Conservation (phyloP, 2,113 vertebrate species). For the Hipposideros armiger region DNA sequence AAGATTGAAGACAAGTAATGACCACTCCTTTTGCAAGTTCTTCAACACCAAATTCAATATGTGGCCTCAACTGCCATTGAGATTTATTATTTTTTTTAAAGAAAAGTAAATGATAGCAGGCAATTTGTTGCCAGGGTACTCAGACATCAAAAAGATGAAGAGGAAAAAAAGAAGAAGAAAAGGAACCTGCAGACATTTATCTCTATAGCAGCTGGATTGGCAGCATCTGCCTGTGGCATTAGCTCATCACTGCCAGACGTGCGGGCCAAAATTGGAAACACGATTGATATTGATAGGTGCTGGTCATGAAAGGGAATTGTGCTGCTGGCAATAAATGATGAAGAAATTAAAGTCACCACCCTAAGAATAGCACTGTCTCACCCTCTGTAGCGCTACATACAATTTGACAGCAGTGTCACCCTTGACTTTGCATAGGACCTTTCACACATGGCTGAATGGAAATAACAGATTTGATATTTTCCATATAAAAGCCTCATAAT, state of each 20-base stretch:
- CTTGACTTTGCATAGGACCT: background rate
- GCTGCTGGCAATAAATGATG: conserved; percentile 33
- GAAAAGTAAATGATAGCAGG: conserved; percentile 18
- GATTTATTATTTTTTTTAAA: background rate
- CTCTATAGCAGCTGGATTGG: background rate
- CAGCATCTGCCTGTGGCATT: background rate
- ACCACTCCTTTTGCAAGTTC: background rate
- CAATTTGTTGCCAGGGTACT: background rate
- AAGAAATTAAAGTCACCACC: conserved; percentile 58
- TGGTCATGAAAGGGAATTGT: background rate
- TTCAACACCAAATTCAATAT: conserved; percentile 37
- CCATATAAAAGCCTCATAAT: background rate
- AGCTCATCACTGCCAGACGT: background rate
- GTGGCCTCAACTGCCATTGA: background rate
- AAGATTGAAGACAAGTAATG: background rate
- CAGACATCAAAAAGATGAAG: conserved; percentile 9
- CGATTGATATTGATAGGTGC: conserved; percentile 65
- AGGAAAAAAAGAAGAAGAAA: background rate
- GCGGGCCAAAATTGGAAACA: conserved; percentile 33
- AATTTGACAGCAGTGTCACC: background rate
- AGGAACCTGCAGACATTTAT: conserved; percentile 1
- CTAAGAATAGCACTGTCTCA: background rate
- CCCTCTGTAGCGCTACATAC: background rate
- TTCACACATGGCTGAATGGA: background rate
- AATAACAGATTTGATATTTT: background rate